Evolutionary conservation across 2,113 vertebrate species (phyloP).

Genomic region (Cyanoderma ruficeps): DNA sequence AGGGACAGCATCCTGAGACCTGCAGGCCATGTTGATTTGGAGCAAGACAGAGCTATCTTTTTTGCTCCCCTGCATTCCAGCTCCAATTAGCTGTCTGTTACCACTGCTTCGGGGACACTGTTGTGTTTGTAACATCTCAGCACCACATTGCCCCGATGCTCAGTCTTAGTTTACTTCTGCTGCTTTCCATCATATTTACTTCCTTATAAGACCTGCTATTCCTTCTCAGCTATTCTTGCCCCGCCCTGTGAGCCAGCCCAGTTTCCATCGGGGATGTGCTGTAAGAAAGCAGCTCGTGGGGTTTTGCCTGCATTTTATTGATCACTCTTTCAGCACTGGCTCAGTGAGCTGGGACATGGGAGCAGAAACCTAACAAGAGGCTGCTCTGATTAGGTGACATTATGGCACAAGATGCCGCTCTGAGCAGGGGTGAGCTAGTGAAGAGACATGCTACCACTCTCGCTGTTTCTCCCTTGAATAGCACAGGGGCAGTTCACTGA

Average conservation of each 20-base stretch:
- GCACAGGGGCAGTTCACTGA: background rate
- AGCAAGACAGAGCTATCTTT: background rate
- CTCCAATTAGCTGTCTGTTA: background rate
- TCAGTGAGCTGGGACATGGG: background rate
- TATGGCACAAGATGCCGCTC: background rate
- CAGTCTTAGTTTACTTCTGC: background rate
- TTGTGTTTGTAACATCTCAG: background rate
- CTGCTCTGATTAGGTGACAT: background rate
- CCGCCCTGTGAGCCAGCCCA: background rate
- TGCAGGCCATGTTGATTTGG: background rate
- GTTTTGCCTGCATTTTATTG: fast-evolving
- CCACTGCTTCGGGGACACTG: background rate
- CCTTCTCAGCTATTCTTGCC: background rate
- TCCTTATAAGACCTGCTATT: background rate
- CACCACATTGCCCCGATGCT: fast-evolving
- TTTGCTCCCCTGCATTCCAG: background rate
- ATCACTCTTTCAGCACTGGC: fast-evolving
- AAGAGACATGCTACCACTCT: background rate
- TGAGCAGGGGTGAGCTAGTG: background rate
- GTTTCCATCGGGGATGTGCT: background rate
- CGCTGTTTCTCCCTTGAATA: background rate
- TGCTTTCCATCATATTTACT: background rate
- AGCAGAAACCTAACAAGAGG: background rate
- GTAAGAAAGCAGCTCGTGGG: background rate
- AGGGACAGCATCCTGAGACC: background rate